A percentile compares a stretch with the other conserved stretches of the same genome.
Conservation (phyloP, 1,140 invertebrate species). For the Rhagoletis pomonella region DNA sequence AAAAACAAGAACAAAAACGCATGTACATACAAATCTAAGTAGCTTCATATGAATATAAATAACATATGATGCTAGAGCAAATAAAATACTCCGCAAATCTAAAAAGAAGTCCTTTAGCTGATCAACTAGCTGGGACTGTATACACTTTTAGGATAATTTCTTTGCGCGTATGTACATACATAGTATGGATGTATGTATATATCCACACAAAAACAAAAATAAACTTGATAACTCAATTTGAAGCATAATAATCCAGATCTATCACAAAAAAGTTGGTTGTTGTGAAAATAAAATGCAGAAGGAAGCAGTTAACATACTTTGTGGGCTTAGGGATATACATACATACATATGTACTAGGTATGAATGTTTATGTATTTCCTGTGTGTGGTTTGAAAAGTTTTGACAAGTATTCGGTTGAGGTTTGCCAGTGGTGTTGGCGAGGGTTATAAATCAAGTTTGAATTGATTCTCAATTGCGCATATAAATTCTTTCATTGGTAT, state of each 20-base stretch:
- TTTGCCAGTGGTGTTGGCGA: neutral
- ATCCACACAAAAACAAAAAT: neutral
- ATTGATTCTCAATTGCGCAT: conserved; percentile 22
- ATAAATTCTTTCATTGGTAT: neutral
- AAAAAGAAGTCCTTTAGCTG: conserved; percentile 9
- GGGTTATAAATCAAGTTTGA: conserved; percentile 36
- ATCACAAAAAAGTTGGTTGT: neutral
- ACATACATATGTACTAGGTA: neutral
- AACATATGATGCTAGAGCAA: neutral
- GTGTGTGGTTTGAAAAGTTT: neutral
- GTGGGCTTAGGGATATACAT: neutral
- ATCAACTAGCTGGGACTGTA: neutral
- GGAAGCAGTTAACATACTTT: neutral
- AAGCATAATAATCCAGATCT: neutral
- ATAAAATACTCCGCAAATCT: conserved; percentile 9
- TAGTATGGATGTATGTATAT: neutral
- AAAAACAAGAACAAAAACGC: neutral
- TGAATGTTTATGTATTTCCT: too few relatives aligned
- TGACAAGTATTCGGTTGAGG: neutral
- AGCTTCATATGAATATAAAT: neutral
- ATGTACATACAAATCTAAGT: neutral
- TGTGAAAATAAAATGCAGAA: neutral
- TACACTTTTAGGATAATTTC: too few relatives aligned
- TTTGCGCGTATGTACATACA: too few relatives aligned
- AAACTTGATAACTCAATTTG: too few relatives aligned